Conservation (phyloP, 2,888 invertebrate genomes). For the Didymodactylos carnosus region DNA sequence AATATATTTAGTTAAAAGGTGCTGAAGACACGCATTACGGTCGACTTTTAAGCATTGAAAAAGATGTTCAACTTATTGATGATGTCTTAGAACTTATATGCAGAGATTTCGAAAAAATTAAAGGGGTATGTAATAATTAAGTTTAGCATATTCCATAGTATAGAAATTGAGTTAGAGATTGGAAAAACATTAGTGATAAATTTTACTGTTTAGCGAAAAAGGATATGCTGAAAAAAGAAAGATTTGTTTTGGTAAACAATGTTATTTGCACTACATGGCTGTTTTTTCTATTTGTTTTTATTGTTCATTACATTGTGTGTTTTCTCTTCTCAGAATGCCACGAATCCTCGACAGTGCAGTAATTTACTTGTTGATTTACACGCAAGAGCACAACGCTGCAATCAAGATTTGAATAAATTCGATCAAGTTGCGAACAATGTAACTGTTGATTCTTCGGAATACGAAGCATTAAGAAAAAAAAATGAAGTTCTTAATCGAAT, state of each 20-base stretch:
- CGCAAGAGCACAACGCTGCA: neutral
- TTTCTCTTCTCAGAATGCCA: too few relatives aligned
- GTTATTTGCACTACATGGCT: too few relatives aligned
- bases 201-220: too few relatives aligned
- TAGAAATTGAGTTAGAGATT: too few relatives aligned
- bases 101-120: neutral
- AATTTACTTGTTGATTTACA: neutral
- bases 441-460: neutral
- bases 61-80: conserved; percentile 2
- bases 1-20: neutral
- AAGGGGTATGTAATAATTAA: neutral
- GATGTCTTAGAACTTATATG: neutral
- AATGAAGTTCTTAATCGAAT: too few relatives aligned
- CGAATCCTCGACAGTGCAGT: neutral
- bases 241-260: too few relatives aligned
- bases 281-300: too few relatives aligned
- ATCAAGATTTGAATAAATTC: neutral
- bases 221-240: too few relatives aligned
- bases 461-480: neutral
- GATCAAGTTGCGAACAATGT: neutral
- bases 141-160: too few relatives aligned
- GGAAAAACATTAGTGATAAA: too few relatives aligned
- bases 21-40: conserved; percentile 4
- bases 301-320: too few relatives aligned
- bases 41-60: conserved; percentile 1